These are phyloP conservation scores for Clarias fuscus DNA, from an alignment of 2,797 vertebrate species.

Conservation along the genomic window DNA sequence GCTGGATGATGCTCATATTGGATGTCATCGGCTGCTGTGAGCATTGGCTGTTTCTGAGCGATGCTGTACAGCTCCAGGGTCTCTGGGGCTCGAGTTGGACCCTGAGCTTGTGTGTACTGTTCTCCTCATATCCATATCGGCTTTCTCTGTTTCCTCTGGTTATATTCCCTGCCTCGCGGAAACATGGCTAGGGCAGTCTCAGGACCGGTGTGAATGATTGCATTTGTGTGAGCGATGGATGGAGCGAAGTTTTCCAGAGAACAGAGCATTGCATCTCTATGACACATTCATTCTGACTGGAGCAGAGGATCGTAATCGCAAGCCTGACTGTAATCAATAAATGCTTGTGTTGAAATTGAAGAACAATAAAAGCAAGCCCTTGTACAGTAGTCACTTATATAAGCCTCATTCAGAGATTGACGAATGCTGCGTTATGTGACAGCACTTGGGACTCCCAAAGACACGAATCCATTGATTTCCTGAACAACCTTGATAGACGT, in stretches of 20 bases:
- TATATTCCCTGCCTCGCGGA: neutral
- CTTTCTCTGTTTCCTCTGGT: neutral
- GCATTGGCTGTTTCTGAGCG: neutral
- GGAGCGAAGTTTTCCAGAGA: neutral
- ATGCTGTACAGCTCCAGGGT: neutral
- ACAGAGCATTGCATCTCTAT: conserved; percentile 4
- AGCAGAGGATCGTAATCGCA: conserved; percentile 41
- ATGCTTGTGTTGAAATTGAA: conserved; percentile 25
- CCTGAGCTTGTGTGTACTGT: neutral
- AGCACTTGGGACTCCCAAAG: conserved; percentile 18
- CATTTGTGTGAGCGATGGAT: neutral
- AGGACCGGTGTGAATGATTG: neutral
- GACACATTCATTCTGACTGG: conserved; percentile 8
- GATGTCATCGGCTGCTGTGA: neutral
- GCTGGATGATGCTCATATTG: neutral
- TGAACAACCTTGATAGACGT: conserved; percentile 36
- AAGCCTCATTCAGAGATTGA: conserved; percentile 31
- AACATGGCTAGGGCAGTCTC: too few species aligned
- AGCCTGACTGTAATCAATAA: conserved; percentile 33
- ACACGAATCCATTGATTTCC: conserved; percentile 44
- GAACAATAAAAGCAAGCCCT: conserved; percentile 43
- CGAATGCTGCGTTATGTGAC: conserved; percentile 29
- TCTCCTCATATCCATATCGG: neutral
- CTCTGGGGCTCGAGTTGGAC: neutral
- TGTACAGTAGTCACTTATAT: neutral